Base-by-base conservation (phyloP, 2,113 vertebrate species). In the Ursus arctos region DNA sequence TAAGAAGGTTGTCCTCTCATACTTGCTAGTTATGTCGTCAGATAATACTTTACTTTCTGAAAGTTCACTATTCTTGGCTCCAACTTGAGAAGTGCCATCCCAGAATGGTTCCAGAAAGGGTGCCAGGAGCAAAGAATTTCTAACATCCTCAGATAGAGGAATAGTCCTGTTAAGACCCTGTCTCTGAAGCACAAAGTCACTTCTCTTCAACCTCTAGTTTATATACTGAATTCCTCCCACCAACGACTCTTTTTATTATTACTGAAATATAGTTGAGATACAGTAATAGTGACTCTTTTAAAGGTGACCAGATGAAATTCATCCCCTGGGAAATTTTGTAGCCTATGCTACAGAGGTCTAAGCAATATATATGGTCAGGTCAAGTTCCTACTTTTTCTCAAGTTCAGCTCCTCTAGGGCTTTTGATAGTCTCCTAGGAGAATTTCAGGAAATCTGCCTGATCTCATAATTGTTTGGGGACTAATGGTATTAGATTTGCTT, bases 121-220 rank as follows among this genome's bases (percentile, higher is more conserved):
- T 21, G 16, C 36, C 3, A 57, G 55, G 47, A 88, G 55, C 24
- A 67, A 65, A 72, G 81, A 33, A 36, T 67, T 82, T 97, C 63
- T 69, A 82, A 82, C 19, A 86, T 67, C 80, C 40, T 91, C 55
- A 94, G 51, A 65, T 40, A 86, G 19, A 95, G 93, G 81, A 53
- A 47, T 7, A 55, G 88, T 22, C 33, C 24, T 33, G 7, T 43
- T 51, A 82, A 53, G 28, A 49, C 47, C 14, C 49, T 57, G 15
- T 57, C 53, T 77, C 76, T 94, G 77, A 83, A 83, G 79, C 63
- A 63, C 3, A 31, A 61, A 69, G 24, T 10, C 28, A 71, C 74
- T 86, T 69, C 31, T 80, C 28, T 86, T 81, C 74, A 65, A 57
- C 72, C 47, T 47, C 28, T 31, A 72, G 36, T 55, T 65, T 71